Percentiles rank a stretch among this genome's conserved stretches.
Conservation (phyloP, 2,797 vertebrate species). For the Centropyge bicolor region DNA sequence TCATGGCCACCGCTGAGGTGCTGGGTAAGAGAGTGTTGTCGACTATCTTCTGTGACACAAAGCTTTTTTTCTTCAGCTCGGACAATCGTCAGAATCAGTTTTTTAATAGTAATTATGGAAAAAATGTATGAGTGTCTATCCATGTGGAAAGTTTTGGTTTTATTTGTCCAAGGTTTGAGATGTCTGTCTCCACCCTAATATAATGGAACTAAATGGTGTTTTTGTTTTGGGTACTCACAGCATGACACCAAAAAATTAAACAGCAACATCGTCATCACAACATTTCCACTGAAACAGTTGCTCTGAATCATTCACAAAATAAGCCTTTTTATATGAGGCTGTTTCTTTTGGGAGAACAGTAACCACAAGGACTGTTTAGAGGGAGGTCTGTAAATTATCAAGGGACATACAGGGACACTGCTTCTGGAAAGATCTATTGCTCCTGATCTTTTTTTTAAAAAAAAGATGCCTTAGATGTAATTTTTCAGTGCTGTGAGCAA, state of each 20-base stretch:
- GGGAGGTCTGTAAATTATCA: background rate
- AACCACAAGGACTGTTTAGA: background rate
- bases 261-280: background rate
- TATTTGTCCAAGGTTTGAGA: conserved; percentile 1
- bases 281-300: background rate
- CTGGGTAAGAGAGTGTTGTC: conserved; percentile 87
- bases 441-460: too few species aligned
- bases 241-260: background rate
- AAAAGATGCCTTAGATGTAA: too few species aligned
- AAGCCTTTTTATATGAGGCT: background rate
- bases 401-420: background rate
- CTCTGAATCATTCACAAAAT: background rate
- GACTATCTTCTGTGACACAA: background rate
- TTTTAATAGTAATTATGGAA: background rate
- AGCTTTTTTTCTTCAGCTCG: background rate
- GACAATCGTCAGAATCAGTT: background rate
- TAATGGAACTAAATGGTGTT: background rate
- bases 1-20: conserved; percentile 96
- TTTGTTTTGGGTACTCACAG: background rate
- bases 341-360: background rate
- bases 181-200: background rate
- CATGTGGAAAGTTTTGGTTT: background rate
- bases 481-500: background rate
- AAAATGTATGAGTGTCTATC: too few species aligned
- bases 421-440: background rate